Evolutionary conservation across 2,113 vertebrate genomes (phyloP).

Genomic region (Gavialis gangeticus): DNA sequence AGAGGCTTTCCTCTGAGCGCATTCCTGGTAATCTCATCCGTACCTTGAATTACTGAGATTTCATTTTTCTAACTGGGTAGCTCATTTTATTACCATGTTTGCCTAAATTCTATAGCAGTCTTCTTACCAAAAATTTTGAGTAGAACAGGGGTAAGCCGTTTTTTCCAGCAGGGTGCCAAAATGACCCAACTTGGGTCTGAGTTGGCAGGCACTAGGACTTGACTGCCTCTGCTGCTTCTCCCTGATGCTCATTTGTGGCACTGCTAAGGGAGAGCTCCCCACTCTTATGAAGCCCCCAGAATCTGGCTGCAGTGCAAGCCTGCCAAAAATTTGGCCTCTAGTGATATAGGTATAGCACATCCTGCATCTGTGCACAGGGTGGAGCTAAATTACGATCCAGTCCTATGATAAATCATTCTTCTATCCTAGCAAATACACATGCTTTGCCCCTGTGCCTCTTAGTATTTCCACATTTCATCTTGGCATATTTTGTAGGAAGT

Average conservation of each 20-base stretch:
- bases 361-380: too few species aligned
- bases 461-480: background rate
- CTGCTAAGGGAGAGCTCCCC: too few species aligned
- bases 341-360: too few species aligned
- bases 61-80: background rate
- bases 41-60: background rate
- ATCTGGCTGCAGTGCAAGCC: too few species aligned
- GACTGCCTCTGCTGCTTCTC: too few species aligned
- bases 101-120: background rate
- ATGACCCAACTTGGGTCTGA: too few species aligned
- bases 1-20: background rate
- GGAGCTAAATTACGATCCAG: too few species aligned
- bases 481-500: background rate
- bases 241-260: too few species aligned
- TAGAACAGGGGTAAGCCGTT: background rate
- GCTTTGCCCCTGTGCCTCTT: background rate
- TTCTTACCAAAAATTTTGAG: background rate
- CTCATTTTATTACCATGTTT: background rate
- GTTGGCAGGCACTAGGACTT: too few species aligned
- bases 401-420: background rate
- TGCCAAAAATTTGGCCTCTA: too few species aligned
- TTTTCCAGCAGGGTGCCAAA: too few species aligned
- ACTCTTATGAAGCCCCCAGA: too few species aligned
- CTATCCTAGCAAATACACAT: background rate
- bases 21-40: background rate